Evolutionary conservation across 2,888 invertebrate species (phyloP).

Genomic region (Argyresthia albistria): DNA sequence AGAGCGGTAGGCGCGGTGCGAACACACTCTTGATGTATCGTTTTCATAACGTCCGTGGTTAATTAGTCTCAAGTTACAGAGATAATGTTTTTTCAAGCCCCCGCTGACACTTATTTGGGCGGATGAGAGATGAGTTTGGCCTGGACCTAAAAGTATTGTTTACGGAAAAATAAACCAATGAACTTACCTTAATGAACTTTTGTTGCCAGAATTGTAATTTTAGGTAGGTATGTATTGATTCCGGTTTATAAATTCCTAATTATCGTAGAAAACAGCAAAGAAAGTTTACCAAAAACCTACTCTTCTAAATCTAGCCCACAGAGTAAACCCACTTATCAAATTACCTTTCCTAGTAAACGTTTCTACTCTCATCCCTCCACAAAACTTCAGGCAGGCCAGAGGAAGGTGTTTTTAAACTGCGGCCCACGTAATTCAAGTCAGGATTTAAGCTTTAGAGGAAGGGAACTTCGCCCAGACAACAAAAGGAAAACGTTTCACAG

Average conservation of each 20-base stretch:
- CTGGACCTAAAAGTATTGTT: slow-evolving; percentile 9
- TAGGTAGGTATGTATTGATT: too few relatives aligned
- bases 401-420: slow-evolving; percentile 46
- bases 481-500: slow-evolving; percentile 48
- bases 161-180: neutral
- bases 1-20: slow-evolving; percentile 39
- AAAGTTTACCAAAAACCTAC: too few relatives aligned
- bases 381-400: neutral
- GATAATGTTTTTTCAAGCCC: slow-evolving; percentile 43
- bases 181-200: slow-evolving; percentile 1
- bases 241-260: too few relatives aligned
- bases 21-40: slow-evolving; percentile 55
- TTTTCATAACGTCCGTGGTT: slow-evolving; percentile 56
- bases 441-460: slow-evolving; percentile 61
- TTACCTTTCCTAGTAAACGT: neutral
- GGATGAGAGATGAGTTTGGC: slow-evolving; percentile 13
- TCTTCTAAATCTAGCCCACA: neutral
- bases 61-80: slow-evolving; percentile 62
- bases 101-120: slow-evolving; percentile 11
- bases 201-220: neutral
- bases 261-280: too few relatives aligned
- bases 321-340: neutral
- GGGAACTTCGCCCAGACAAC: slow-evolving; percentile 59
- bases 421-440: slow-evolving; percentile 57
- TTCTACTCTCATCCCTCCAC: neutral